These are phyloP conservation scores for Chionodraco myersi DNA, from an alignment of 2,113 vertebrate genomes.

Conservation along the genomic window DNA sequence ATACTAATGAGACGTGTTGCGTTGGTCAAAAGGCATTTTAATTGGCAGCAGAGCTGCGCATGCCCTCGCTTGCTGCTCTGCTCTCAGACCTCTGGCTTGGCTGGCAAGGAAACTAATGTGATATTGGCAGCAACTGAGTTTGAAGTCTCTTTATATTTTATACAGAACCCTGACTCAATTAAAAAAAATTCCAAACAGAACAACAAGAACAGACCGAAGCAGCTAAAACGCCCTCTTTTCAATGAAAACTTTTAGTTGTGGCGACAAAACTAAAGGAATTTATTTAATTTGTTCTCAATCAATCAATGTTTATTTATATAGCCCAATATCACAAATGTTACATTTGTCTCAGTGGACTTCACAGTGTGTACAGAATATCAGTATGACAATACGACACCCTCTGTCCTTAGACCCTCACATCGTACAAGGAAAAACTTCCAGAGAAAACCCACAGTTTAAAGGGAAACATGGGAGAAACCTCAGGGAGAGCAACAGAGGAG, in stretches of 20 bases:
- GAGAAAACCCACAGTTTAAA: too few relatives aligned
- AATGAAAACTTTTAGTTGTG: background rate
- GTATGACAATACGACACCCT: too few relatives aligned
- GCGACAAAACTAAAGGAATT: background rate
- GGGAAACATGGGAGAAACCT: too few relatives aligned
- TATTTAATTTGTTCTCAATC: background rate
- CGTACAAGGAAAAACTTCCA: too few relatives aligned
- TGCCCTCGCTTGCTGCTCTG: constrained; percentile 13
- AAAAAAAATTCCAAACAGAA: background rate
- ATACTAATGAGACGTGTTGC: constrained; percentile 64
- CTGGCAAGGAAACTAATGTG: constrained; percentile 20
- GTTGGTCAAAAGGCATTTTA: constrained; percentile 62
- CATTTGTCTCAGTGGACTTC: too few relatives aligned
- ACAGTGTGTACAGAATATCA: too few relatives aligned
- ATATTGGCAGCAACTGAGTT: constrained; percentile 42
- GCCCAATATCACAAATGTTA: too few relatives aligned
- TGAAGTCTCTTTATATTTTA: constrained; percentile 51
- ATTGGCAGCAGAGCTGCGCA: constrained; percentile 62
- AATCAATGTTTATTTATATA: too few relatives aligned
- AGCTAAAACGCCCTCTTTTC: background rate
- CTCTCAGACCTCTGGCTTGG: constrained; percentile 28
- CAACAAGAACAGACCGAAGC: background rate
- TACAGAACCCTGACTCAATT: background rate
- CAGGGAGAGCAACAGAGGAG: too few relatives aligned
- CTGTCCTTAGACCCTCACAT: too few relatives aligned